Conservation (phyloP, 1,140 invertebrate genomes). For the Achatina immaculata region DNA sequence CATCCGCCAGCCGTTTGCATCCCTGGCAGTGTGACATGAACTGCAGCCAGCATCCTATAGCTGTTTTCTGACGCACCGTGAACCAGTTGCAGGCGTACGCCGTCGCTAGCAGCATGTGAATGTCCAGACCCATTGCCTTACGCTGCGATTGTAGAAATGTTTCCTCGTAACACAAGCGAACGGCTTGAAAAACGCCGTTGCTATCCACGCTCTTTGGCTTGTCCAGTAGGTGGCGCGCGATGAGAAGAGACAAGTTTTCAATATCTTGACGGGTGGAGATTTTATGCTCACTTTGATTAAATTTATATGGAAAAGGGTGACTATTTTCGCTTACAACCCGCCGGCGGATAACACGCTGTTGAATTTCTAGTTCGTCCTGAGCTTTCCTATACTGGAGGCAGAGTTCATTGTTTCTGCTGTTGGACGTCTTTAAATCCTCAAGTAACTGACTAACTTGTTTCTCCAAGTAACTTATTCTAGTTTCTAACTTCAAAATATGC, state of each 20-base stretch:
- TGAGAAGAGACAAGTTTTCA: conserved; percentile 58
- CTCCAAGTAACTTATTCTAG: conserved; percentile 40
- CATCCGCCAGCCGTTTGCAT: not conserved
- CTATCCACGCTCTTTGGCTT: conserved; percentile 61
- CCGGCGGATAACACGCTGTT: not conserved
- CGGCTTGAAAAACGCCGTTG: conserved; percentile 54
- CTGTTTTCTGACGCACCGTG: conserved; percentile 50
- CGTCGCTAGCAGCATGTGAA: conserved; percentile 67
- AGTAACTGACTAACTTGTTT: conserved; percentile 25
- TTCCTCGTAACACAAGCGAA: conserved; percentile 60
- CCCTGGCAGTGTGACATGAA: conserved; percentile 48
- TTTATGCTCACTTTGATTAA: not conserved
- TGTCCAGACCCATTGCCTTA: conserved; percentile 58
- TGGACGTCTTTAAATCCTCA: conserved; percentile 37
- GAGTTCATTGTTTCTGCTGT: conserved; percentile 50
- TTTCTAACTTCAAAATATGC: conserved; percentile 12
- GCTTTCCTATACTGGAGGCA: conserved; percentile 18
- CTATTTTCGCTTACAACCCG: not conserved
- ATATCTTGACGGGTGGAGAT: conserved; percentile 50
- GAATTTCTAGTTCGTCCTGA: conserved; percentile 25
- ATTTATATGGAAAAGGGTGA: too few relatives aligned
- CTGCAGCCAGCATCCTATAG: conserved; percentile 62
- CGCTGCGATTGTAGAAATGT: conserved; percentile 42
- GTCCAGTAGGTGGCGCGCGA: conserved; percentile 57
- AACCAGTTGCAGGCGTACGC: conserved; percentile 67